Conservation (phyloP, 2,888 invertebrate genomes). For the Pristionchus arcanus region DNA sequence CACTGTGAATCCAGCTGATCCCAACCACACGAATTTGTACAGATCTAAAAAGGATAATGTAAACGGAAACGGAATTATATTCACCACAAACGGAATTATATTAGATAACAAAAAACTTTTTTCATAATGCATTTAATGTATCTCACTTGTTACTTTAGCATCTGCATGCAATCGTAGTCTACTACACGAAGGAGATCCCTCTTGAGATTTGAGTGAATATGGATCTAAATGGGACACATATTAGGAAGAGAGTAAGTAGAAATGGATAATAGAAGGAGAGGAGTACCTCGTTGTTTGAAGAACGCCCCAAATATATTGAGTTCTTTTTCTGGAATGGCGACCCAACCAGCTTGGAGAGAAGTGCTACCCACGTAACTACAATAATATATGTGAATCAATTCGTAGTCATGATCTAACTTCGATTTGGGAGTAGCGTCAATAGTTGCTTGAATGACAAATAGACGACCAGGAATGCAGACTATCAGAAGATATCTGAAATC, state of each 20-base stretch:
- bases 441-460: constrained; percentile 39
- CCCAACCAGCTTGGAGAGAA: constrained; percentile 60
- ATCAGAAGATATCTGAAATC: constrained; percentile 44
- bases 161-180: constrained; percentile 37
- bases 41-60: constrained; percentile 37
- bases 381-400: neutral
- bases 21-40: constrained; percentile 62
- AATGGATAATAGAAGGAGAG: neutral
- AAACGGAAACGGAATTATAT: neutral
- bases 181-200: constrained; percentile 25
- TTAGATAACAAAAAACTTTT: neutral
- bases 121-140: neutral
- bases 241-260: neutral
- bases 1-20: constrained; percentile 58
- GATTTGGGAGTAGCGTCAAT: constrained; percentile 47
- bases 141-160: constrained; percentile 4
- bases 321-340: constrained; percentile 58
- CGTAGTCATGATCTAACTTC: neutral
- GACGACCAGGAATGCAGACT: constrained; percentile 41
- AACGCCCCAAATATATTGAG: constrained; percentile 62
- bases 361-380: constrained; percentile 48
- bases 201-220: constrained; percentile 35
- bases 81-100: neutral
- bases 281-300: constrained; percentile 61
- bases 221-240: neutral